Base-by-base conservation (phyloP, 1,140 invertebrate species). In the Adoxophyes honmai region DNA sequence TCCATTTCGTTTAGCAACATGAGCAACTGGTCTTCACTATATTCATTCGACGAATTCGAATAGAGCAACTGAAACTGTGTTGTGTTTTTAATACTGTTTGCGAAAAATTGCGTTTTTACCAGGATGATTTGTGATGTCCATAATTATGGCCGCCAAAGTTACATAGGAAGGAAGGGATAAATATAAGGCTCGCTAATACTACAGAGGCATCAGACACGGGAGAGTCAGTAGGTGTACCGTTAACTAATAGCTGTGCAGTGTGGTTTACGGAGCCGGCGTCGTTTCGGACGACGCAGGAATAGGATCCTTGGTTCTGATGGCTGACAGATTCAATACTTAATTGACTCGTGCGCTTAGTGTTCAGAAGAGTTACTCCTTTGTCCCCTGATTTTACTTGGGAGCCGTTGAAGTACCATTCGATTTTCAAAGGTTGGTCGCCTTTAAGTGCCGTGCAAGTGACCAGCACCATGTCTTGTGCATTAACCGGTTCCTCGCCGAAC, bases 301-400 rank as follows among this genome's bases (percentile, higher is more conserved):
- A 95, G 81, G 93, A 93, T 55, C 95, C 95, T 71, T 91, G 91
- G 77, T 96, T 94, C 63, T 91, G 89, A 60, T 92, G 92, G 39
- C 89, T 90, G 37, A 94, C 92, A 13, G 91, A 91, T 65, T 94
- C 92, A 52, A 95, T 94, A 51, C 90, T 93, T 54, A 95, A 89
- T 55, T 94, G 91, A 69, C 92, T 94, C 15, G 91, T 78, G 65
- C 91, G 88, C 90, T 95, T 91, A 73, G 94, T 86, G 59, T 89
- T 91, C 89, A 89, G 68, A 68, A 95, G 72, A 65, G 88, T 81
- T 82, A 97, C 75, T 71, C 94, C 92, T 76, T 78, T 73, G 64
- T 89, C 62, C 60, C 81, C 87, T 48, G 84, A 68, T 53, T 68
- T 79, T 13, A 92, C 72, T 58, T 78, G 72, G 44, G 88, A 75